Evolutionary conservation across 1,140 invertebrate species (phyloP).

Genomic region (Drosophila tristis): DNA sequence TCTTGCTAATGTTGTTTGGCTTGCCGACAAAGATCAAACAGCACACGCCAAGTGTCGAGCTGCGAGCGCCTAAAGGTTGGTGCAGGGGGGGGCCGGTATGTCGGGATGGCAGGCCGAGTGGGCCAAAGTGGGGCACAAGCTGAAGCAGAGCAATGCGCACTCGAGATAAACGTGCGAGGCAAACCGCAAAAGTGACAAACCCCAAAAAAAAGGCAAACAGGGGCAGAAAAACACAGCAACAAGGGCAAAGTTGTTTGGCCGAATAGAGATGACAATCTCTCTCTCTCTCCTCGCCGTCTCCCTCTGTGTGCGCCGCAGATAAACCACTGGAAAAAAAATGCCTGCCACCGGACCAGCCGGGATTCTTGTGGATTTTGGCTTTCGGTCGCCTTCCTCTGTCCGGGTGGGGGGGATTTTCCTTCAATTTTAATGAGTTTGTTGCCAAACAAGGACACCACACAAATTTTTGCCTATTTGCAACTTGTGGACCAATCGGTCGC

Average conservation of each 20-base stretch:
- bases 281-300: not conserved
- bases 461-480: conserved; percentile 51
- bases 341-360: conserved; percentile 41
- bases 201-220: conserved; percentile 59
- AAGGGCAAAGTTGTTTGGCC: conserved; percentile 32
- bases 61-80: conserved; percentile 18
- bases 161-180: conserved; percentile 74
- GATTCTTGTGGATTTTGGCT: conserved; percentile 35
- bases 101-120: not conserved
- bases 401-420: conserved; percentile 17
- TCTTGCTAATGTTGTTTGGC: conserved; percentile 50
- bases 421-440: conserved; percentile 62
- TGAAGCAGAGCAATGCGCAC: conserved; percentile 41
- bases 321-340: conserved; percentile 40
- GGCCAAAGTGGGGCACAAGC: not conserved
- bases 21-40: conserved; percentile 79
- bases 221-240: conserved; percentile 24
- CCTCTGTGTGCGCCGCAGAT: conserved; percentile 19
- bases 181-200: conserved; percentile 76
- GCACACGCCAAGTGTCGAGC: conserved; percentile 39
- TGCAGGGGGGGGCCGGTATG: not conserved
- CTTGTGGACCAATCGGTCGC: conserved; percentile 41
- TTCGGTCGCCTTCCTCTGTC: not conserved
- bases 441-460: conserved; percentile 31
- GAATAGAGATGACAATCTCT: not conserved